These are phyloP conservation scores for Oligia latruncula DNA, from an alignment of 2,888 invertebrate genomes.

Conservation along the genomic window DNA sequence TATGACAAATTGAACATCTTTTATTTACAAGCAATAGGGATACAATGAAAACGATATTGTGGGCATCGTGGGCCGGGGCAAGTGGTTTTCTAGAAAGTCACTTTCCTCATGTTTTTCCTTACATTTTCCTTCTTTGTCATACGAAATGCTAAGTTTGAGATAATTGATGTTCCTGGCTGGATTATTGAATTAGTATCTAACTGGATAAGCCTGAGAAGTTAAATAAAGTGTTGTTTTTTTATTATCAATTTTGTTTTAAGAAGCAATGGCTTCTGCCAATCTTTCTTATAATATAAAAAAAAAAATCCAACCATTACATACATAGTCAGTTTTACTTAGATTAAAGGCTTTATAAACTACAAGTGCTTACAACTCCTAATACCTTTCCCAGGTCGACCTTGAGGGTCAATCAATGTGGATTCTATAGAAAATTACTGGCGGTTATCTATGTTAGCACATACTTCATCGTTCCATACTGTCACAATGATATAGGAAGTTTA, in stretches of 20 bases:
- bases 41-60: background rate
- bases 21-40: conserved; percentile 3
- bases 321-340: background rate
- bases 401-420: conserved; percentile 25
- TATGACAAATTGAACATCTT: conserved; percentile 21
- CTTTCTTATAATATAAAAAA: background rate
- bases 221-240: background rate
- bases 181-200: background rate
- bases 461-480: background rate
- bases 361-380: background rate
- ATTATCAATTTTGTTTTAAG: background rate
- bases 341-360: background rate
- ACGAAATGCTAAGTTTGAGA: background rate
- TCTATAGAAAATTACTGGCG: conserved; percentile 22
- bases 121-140: background rate
- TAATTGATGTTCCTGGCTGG: background rate
- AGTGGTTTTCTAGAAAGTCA: conserved; percentile 13
- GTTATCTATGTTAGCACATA: conserved; percentile 11
- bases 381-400: conserved; percentile 4
- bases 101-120: conserved; percentile 27
- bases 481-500: conserved; percentile 6
- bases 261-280: background rate
- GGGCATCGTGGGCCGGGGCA: background rate
- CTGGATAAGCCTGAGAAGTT: background rate
- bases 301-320: background rate